These are phyloP conservation scores for Andinoacara biseriatus DNA, from an alignment of 2,113 vertebrate species.

Conservation along the genomic window DNA sequence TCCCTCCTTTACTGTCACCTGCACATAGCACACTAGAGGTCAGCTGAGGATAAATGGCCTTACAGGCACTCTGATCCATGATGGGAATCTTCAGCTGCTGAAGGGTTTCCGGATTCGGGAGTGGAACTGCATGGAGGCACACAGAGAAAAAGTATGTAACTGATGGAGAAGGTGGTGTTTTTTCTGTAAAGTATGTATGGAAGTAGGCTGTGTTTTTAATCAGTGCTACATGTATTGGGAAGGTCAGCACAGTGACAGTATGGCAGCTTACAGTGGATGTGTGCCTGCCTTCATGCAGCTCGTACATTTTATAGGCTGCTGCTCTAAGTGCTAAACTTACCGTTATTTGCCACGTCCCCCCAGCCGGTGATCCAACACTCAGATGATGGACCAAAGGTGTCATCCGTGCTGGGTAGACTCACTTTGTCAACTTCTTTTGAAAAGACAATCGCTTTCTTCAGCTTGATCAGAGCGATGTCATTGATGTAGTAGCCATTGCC, in stretches of 20 bases:
- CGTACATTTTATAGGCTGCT: neutral
- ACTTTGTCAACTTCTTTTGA: rapidly evolving
- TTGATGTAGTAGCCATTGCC: neutral
- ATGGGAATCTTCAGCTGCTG: constrained; percentile 44
- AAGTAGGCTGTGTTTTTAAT: neutral
- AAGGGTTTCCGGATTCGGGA: constrained; percentile 5
- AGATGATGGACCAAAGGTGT: neutral
- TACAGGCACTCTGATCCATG: neutral
- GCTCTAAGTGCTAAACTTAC: constrained; percentile 6
- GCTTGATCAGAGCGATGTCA: constrained; percentile 29
- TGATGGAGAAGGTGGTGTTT: neutral
- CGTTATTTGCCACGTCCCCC: neutral
- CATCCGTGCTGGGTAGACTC: rapidly evolving
- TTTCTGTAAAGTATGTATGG: neutral
- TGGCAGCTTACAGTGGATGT: neutral
- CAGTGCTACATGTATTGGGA: too few species aligned
- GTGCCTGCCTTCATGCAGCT: neutral
- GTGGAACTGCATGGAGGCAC: constrained; percentile 23
- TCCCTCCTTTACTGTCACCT: neutral
- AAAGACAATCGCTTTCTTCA: rapidly evolving
- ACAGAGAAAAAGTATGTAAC: neutral
- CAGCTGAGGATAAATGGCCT: rapidly evolving
- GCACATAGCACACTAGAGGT: constrained; percentile 17
- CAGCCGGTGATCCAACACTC: constrained; percentile 60
- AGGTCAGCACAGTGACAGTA: neutral